phyloP scores from a whole-genome alignment of 2,797 vertebrate genomes.

The Alauda arvensis region DNA sequence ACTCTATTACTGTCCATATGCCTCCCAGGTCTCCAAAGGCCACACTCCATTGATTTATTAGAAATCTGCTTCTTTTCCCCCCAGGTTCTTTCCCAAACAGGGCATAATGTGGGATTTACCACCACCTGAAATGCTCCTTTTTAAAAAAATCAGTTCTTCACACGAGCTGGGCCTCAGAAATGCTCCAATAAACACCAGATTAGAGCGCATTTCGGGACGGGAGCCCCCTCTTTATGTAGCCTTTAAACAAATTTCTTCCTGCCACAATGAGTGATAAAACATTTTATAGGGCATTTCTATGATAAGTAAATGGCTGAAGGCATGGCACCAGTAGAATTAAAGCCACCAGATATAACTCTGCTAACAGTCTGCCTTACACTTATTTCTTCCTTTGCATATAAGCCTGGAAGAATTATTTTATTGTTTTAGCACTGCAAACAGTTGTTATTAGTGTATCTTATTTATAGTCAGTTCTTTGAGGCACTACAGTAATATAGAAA shows the following conservation, averaged over 20 bases:
- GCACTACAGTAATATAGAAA: conserved; percentile 74
- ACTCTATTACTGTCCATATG: conserved; percentile 79
- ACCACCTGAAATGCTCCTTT: neutral
- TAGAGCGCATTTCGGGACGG: conserved; percentile 60
- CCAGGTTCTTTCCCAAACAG: conserved; percentile 49
- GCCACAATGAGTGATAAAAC: conserved; percentile 27
- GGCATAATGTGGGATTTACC: conserved; percentile 44
- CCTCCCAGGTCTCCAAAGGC: conserved; percentile 79
- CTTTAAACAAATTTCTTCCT: conserved; percentile 59
- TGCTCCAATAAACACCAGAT: conserved; percentile 57
- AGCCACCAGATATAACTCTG: conserved; percentile 37
- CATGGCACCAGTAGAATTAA: conserved; percentile 30
- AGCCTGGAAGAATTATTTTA: conserved; percentile 71
- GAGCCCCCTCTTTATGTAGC: conserved; percentile 32
- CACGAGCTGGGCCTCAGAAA: conserved; percentile 51
- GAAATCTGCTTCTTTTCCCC: conserved; percentile 63
- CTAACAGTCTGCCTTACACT: conserved; percentile 44
- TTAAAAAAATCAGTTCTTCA: conserved; percentile 24
- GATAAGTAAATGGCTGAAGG: conserved; percentile 57
- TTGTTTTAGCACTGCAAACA: conserved; percentile 71
- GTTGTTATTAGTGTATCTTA: conserved; percentile 76
- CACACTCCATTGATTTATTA: conserved; percentile 76
- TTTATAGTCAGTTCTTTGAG: conserved; percentile 76
- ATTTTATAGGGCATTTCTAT: conserved; percentile 48
- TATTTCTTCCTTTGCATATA: conserved; percentile 66